These are phyloP conservation scores for Andrena bucephala DNA, from an alignment of 2,888 invertebrate genomes.

Conservation along the genomic window DNA sequence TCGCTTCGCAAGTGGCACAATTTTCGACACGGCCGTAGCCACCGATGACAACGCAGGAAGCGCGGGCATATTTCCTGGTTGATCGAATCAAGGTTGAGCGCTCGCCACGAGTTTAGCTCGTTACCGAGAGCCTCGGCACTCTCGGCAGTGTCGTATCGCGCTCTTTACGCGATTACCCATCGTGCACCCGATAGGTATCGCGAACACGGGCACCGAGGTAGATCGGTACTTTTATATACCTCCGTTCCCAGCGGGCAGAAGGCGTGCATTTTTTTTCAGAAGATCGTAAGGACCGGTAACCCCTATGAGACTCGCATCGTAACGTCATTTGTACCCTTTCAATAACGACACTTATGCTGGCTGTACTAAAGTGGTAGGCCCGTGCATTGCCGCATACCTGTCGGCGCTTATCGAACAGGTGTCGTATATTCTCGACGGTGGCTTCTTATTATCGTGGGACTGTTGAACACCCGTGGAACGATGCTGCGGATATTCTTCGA, in stretches of 20 bases:
- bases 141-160: constrained; percentile 65
- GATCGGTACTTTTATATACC: constrained; percentile 11
- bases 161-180: constrained; percentile 59
- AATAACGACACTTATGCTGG: constrained; percentile 11
- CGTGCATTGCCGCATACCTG: constrained; percentile 46
- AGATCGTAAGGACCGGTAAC: constrained; percentile 2
- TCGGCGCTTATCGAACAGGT: constrained; percentile 59
- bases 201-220: constrained; percentile 58
- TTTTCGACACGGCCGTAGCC: constrained; percentile 42
- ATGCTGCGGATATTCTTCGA: not conserved
- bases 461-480: not conserved
- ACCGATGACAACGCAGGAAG: constrained; percentile 34
- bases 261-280: not conserved
- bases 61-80: constrained; percentile 76
- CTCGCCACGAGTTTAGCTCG: constrained; percentile 71
- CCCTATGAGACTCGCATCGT: constrained; percentile 1
- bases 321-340: constrained; percentile 36
- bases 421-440: constrained; percentile 56
- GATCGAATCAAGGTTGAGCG: constrained; percentile 70
- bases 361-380: constrained; percentile 28
- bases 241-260: not conserved
- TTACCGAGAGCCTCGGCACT: constrained; percentile 67
- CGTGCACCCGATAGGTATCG: constrained; percentile 68
- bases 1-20: not conserved
- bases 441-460: constrained; percentile 58